Evolutionary conservation across 30 jellyfish, hydroid and myxozoan genomes (phyloP), one percentile per base, ranked within the genome.

Genomic region (Pelagia noctiluca): DNA sequence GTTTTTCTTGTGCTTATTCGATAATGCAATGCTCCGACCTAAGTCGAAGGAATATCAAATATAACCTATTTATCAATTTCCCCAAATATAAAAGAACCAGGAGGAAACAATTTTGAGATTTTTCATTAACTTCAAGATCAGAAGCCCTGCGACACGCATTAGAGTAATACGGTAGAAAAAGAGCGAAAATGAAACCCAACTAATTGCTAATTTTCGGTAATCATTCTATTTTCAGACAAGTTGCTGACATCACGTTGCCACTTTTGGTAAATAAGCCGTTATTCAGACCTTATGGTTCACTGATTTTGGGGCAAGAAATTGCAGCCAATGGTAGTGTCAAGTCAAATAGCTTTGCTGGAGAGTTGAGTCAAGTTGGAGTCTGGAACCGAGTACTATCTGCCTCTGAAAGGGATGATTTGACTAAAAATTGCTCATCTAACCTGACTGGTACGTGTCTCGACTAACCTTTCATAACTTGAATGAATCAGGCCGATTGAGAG

Each of bases 341-440:
- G 10, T 32, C 24, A 74, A 5, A 42, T 57, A 32, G 38, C 68
- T 11, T 93, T 80, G 71, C 61, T 21, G 99, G 99, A 0, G 90
- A 88, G 76, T 36, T 88, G 23, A 92, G 99, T 32, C 99, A 93
- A 37, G 82, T 93, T 26, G 96, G 90, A 19, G 57, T 93, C 32
- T 92, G 97, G 97, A 78, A 67, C 34, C 88, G 96, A 18, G 88
- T 80, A 12, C 67, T 86, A 28, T 21, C 84, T 32, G 68, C 57
- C 0, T 62, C 31, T 7, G 96, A 92, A 74, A 76, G 53, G 50
- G 24, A 67, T 10, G 75, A 77, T 1, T 37, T 92, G 66, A 35
- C 85, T 2, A 68, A 47, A 1, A 87, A 87, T 57, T 92, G 98
- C 54, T 67, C 96, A 3, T 35, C 88, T 25, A 91, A 85, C 50